Percentiles rank a stretch among this genome's conserved stretches.
phyloP scores from a whole-genome alignment of 2,888 invertebrate genomes.

The Drepanosiphum platanoidis region DNA sequence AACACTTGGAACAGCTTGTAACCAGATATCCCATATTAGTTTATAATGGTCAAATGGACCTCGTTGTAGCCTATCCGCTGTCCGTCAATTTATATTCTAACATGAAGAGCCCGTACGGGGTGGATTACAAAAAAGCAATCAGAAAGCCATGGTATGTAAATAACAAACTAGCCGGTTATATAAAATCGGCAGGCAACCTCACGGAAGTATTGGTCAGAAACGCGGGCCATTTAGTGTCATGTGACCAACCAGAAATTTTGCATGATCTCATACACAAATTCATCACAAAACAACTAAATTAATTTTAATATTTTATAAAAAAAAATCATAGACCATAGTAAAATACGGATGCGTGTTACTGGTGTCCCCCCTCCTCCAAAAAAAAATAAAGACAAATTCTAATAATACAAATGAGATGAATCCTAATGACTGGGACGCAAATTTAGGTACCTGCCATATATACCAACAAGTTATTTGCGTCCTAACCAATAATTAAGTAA shows the following conservation, averaged over 20 bases:
- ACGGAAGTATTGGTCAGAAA: slow-evolving; percentile 80
- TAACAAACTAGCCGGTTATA: slow-evolving; percentile 79
- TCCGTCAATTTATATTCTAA: slow-evolving; percentile 81
- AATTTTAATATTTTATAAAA: neutral
- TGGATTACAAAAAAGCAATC: slow-evolving; percentile 74
- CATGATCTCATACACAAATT: slow-evolving; percentile 74
- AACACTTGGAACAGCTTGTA: slow-evolving; percentile 71
- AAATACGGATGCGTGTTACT: too few species aligned
- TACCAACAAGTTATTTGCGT: too few species aligned
- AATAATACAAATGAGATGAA: too few species aligned
- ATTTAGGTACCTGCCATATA: too few species aligned
- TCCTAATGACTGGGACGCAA: too few species aligned
- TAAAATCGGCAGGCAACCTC: slow-evolving; percentile 77
- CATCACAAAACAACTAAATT: slow-evolving; percentile 52
- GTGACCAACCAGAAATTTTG: slow-evolving; percentile 82
- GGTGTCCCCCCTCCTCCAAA: too few species aligned
- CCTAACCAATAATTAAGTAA: too few species aligned
- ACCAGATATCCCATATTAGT: slow-evolving; percentile 76
- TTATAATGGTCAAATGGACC: slow-evolving; percentile 91
- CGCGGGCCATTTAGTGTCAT: slow-evolving; percentile 85
- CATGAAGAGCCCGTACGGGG: slow-evolving; percentile 76
- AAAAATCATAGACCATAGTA: too few species aligned
- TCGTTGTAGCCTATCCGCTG: slow-evolving; percentile 88
- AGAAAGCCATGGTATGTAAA: slow-evolving; percentile 75
- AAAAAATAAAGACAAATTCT: too few species aligned